Evolutionary conservation across 1,140 invertebrate genomes (phyloP), one percentile per base, ranked within the genome.

Genomic region (Rhagoletis zephyria): DNA sequence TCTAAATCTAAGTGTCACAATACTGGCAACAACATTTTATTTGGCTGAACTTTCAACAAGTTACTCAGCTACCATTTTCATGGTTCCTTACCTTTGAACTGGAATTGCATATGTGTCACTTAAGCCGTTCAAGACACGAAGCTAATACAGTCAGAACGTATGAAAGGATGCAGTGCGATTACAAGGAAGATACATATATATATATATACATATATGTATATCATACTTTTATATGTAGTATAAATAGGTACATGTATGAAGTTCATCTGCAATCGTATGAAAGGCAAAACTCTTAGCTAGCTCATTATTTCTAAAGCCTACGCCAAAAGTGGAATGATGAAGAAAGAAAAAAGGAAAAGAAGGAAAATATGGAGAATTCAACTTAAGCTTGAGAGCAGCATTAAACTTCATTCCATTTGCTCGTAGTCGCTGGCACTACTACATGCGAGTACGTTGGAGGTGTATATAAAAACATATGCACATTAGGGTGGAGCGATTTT

Each of bases 301-400:
- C 30, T 81, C 74, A 81, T 81, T 81, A 81, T 59, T 56, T 56
- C 12, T 56, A 81, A 81, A 81, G 51, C 67, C 42, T 48, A 6
- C 4, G 14, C 4, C 10, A 4, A 74, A 74, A 74, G 42, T 0
- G 45, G 16, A 74, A 7, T 56, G 51, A 56, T 7, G 10, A 56
- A 14, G 9, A 74, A 74, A 74, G 64, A 67, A 40, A 19, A 67
- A 16, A 5, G 19, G 65, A 10, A 1, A 30, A 12, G 12, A 70
- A 51, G n/a, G 51, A 56, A 56, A 81, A 56, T 30, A 30, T 9
- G 7, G 30, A n/a, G 74, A 30, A 81, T 42, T 81, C 9, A 56
- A 42, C 16, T 81, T 81, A 56, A 81, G 74, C 74, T 81, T 81
- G 74, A 51, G 19, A 81, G 74, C n/a, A 51, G 74, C n/a, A 81